phyloP scores from a whole-genome alignment of 1,140 invertebrate species.

The Danaus plexippus region DNA sequence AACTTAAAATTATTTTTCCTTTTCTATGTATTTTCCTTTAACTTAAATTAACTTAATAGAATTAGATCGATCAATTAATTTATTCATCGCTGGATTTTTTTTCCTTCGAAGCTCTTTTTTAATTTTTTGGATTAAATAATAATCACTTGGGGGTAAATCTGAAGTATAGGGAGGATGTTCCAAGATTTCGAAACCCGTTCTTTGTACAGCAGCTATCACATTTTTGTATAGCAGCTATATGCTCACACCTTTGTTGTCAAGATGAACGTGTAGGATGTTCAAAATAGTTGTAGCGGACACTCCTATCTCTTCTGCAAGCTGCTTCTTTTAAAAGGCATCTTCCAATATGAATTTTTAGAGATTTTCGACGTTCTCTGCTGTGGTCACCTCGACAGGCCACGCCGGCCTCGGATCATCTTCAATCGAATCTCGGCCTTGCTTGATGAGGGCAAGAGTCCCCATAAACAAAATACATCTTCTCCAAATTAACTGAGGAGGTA shows the following conservation, averaged over 20 bases:
- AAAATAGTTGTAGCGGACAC: constrained; percentile 1
- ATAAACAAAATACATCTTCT: constrained; percentile 17
- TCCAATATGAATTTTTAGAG: too few relatives aligned
- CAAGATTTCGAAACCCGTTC: constrained; percentile 5
- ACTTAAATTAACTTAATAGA: constrained; percentile 17
- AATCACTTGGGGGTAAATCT: constrained; percentile 8
- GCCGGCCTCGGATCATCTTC: constrained; percentile 16
- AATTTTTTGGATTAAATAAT: constrained; percentile 11
- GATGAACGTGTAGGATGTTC: constrained; percentile 1
- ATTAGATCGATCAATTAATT: constrained; percentile 17
- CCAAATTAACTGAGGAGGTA: constrained; percentile 7
- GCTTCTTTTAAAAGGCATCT: too few relatives aligned
- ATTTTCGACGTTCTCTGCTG: background rate
- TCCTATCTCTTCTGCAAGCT: constrained; percentile 5
- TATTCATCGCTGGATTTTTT: constrained; percentile 11
- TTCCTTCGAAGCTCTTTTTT: constrained; percentile 9
- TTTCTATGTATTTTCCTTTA: constrained; percentile 21
- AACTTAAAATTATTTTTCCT: constrained; percentile 17
- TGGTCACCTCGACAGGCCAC: constrained; percentile 6
- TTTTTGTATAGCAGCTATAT: too few relatives aligned
- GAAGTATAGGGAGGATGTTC: constrained; percentile 10
- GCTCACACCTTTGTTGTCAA: background rate
- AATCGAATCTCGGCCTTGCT: constrained; percentile 21
- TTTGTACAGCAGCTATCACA: constrained; percentile 11
- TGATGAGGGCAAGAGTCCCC: constrained; percentile 15